Evolutionary conservation across 2,888 invertebrate genomes (phyloP).

Genomic region (Ferrisia virgata): DNA sequence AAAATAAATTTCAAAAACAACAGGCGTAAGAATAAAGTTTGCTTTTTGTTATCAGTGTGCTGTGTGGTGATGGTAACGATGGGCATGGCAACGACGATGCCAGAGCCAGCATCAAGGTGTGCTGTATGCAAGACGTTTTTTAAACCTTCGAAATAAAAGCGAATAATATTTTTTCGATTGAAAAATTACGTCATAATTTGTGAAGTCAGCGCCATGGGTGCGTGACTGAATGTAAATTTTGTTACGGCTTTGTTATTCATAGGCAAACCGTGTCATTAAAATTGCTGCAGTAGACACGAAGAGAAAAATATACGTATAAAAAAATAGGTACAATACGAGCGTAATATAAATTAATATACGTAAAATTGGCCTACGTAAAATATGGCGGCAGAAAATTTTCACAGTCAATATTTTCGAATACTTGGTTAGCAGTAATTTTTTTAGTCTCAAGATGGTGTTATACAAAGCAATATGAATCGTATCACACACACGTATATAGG

Average conservation of each 20-base stretch:
- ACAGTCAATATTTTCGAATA: not conserved
- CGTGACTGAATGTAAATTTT: not conserved
- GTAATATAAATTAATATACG: not conserved
- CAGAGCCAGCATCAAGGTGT: not conserved
- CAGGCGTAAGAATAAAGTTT: not conserved
- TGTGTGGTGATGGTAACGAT: too few species aligned
- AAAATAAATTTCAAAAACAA: slow-evolving; percentile 24
- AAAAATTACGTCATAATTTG: not conserved
- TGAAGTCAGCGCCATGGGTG: not conserved
- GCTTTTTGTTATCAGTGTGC: too few species aligned
- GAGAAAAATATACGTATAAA: not conserved
- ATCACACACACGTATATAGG: not conserved
- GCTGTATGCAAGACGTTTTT: not conserved
- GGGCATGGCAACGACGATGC: not conserved
- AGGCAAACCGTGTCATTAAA: not conserved
- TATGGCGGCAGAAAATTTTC: not conserved
- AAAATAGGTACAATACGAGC: not conserved
- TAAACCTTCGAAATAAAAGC: not conserved
- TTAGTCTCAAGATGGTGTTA: too few species aligned
- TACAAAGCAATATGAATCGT: not conserved
- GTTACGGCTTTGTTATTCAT: not conserved
- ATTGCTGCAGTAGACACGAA: too few species aligned
- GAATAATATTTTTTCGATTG: not conserved
- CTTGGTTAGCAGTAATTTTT: not conserved
- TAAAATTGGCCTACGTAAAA: not conserved